Evolutionary conservation across 2,113 vertebrate species (phyloP).

Genomic region (Erinaceus europaeus): DNA sequence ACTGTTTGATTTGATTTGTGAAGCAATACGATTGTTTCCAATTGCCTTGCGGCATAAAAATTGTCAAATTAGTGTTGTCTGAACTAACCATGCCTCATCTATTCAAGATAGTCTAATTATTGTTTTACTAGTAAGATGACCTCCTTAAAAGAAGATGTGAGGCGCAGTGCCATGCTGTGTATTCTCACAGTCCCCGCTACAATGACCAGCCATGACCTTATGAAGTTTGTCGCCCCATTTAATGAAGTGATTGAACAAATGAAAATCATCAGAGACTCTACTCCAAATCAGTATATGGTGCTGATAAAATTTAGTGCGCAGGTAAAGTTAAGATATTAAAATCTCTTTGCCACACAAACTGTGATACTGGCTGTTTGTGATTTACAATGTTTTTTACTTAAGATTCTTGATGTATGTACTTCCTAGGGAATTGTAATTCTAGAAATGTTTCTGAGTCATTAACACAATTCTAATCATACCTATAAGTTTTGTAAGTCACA

Average conservation of each 20-base stretch:
- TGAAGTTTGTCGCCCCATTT: constrained; percentile 98
- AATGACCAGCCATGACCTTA: constrained; percentile 98
- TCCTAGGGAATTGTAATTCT: not conserved
- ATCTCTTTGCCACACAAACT: constrained; percentile 40
- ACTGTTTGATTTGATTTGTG: not conserved
- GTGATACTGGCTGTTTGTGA: constrained; percentile 28
- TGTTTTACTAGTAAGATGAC: constrained; percentile 94
- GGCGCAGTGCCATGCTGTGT: constrained; percentile 97
- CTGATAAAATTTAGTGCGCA: constrained; percentile 95
- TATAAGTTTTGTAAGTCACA: not conserved
- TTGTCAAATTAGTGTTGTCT: constrained; percentile 52
- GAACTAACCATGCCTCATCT: constrained; percentile 52
- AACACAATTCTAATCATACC: not conserved
- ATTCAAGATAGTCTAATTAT: constrained; percentile 61
- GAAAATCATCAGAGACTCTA: constrained; percentile 99
- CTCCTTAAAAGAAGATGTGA: constrained; percentile 91
- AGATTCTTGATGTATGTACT: not conserved
- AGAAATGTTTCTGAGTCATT: not conserved
- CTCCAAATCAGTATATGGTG: constrained; percentile 98
- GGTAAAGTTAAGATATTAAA: constrained; percentile 80
- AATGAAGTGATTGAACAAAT: constrained; percentile 98
- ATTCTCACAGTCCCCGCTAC: constrained; percentile 96
- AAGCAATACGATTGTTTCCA: constrained; percentile 1
- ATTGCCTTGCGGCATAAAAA: not conserved
- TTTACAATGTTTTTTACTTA: constrained; percentile 12